Percentiles rank a stretch among this genome's conserved stretches.
phyloP scores from a whole-genome alignment of 2,888 invertebrate genomes.

The Epinotia nisella region DNA sequence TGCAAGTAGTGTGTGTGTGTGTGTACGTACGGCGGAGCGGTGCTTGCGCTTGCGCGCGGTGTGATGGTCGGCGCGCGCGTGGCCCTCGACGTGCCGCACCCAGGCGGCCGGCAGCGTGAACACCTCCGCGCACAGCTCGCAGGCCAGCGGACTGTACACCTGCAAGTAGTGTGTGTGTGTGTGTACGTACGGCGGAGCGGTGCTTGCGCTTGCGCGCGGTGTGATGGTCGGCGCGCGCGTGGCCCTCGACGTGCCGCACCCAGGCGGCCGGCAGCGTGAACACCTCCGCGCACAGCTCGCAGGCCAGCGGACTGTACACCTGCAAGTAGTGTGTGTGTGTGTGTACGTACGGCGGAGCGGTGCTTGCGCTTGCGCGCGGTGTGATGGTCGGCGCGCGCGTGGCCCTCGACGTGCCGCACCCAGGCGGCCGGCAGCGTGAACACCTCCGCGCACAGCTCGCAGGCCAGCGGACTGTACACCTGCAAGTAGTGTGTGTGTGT shows the following conservation, averaged over 20 bases:
- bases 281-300: too few relatives aligned
- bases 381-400: conserved; percentile 79
- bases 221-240: conserved; percentile 86
- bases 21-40: conserved; percentile 70
- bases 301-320: too few relatives aligned
- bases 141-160: too few relatives aligned
- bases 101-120: conserved; percentile 89
- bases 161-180: not conserved
- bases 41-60: conserved; percentile 79
- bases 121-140: too few relatives aligned
- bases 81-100: conserved; percentile 93
- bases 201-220: conserved; percentile 85
- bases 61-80: conserved; percentile 86
- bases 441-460: too few relatives aligned
- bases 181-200: conserved; percentile 62
- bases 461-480: too few relatives aligned
- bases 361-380: conserved; percentile 85
- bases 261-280: conserved; percentile 92
- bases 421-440: conserved; percentile 74
- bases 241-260: conserved; percentile 93
- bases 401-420: conserved; percentile 93
- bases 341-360: conserved; percentile 71
- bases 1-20: too few relatives aligned
- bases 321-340: conserved; percentile 86
- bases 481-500: not conserved